Conservation (phyloP, 2,797 vertebrate species). For the Amblyopsis hoosieri region DNA sequence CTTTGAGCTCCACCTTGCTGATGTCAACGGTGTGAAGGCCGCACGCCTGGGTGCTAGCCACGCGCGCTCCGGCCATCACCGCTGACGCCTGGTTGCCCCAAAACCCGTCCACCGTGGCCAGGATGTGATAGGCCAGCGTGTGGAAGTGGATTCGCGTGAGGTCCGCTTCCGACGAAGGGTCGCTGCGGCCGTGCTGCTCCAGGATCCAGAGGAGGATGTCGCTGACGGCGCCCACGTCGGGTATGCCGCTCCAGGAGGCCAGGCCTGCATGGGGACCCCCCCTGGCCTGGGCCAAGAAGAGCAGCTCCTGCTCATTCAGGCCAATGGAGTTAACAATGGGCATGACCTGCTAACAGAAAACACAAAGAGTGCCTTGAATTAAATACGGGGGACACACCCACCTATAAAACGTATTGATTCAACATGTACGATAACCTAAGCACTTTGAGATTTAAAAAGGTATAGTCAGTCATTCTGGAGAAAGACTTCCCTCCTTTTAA, state of each 20-base stretch:
- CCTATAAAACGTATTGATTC: too few species aligned
- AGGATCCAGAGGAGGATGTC: conserved; percentile 97
- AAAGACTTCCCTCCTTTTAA: too few species aligned
- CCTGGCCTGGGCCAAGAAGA: conserved; percentile 91
- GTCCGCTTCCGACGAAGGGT: conserved; percentile 74
- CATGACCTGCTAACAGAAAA: conserved; percentile 94
- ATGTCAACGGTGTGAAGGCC: conserved; percentile 81
- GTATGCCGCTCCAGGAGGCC: conserved; percentile 84
- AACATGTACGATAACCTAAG: background rate
- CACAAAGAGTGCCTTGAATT: conserved; percentile 23
- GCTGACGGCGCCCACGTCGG: conserved; percentile 88
- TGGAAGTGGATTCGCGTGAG: conserved; percentile 96
- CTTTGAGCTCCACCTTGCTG: conserved; percentile 83
- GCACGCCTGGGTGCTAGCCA: conserved; percentile 91
- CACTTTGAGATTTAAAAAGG: too few species aligned
- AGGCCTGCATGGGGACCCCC: conserved; percentile 86
- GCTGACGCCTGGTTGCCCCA: conserved; percentile 93
- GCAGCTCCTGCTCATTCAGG: conserved; percentile 96
- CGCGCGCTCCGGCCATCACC: conserved; percentile 88
- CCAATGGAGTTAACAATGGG: conserved; percentile 92
- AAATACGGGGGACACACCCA: conserved; percentile 8
- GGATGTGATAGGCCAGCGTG: conserved; percentile 92
- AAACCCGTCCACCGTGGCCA: conserved; percentile 89
- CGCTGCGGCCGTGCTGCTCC: conserved; percentile 80
- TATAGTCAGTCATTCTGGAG: too few species aligned